These are phyloP conservation scores for Upupa epops DNA, from an alignment of 2,113 vertebrate genomes.

Conservation along the genomic window DNA sequence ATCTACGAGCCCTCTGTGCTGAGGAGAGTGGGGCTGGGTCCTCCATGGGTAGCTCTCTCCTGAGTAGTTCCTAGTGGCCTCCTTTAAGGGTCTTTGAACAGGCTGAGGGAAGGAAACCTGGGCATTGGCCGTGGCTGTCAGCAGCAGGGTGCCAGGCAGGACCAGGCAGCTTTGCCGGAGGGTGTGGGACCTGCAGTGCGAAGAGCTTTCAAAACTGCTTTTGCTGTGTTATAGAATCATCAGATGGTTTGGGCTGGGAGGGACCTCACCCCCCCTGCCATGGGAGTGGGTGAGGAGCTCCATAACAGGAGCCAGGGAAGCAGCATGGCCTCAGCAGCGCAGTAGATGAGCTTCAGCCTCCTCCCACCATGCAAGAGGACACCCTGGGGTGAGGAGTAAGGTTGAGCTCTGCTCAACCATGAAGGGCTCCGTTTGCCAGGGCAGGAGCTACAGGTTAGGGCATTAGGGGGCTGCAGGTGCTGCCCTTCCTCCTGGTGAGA, in stretches of 20 bases:
- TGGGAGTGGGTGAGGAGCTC: too few species aligned
- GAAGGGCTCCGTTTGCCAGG: background rate
- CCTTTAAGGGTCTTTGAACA: background rate
- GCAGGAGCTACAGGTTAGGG: accelerated
- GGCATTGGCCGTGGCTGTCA: accelerated
- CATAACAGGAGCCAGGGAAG: background rate
- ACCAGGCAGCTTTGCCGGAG: background rate
- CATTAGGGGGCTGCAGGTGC: background rate
- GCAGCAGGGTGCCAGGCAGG: background rate
- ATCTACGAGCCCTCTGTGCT: accelerated
- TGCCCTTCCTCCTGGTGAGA: background rate
- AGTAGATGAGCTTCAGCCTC: background rate
- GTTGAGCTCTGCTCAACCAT: background rate
- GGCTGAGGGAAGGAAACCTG: background rate
- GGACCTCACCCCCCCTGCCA: too few species aligned
- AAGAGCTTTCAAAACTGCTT: background rate
- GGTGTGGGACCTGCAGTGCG: accelerated
- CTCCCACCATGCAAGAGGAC: background rate
- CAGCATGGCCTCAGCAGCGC: accelerated
- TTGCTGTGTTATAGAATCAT: background rate
- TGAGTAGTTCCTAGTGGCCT: background rate
- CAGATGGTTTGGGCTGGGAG: too few species aligned
- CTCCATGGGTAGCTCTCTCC: background rate
- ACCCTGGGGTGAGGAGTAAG: accelerated
- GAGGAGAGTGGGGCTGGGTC: background rate